Base-by-base conservation (phyloP, 2,888 invertebrate species). In the Platycheirus rosarum region DNA sequence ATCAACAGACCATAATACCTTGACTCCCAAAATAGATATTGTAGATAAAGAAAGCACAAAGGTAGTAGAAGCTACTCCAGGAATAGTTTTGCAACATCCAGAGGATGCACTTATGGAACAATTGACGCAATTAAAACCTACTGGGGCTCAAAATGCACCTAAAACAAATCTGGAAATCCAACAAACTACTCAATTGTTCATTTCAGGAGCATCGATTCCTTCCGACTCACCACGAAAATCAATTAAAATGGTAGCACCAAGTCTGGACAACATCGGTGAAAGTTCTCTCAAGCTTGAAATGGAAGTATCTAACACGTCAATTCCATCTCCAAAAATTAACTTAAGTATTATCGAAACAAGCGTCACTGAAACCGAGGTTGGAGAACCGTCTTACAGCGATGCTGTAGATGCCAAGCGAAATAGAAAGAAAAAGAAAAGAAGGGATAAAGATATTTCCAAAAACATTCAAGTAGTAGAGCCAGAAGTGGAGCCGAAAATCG, bases 361-460 rank as follows among this genome's bases (percentile, higher is more conserved):
- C n/a, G 71, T 82, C 7, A 66, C 75, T 5, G 85, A 80, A 76
- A 79, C 75, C 11, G 79, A 78, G 26, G 49, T 62, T 3, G 48
- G 37, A 29, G 60, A 71, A 35, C 49, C 3, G 60, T 85, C 0
- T 65, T 85, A 62, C 1, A 62, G 89, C 16, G 90, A 90, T 66
- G 91, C 91, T 85, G 90, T 90, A 78, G 92, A 92, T 85, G 90
- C 91, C 51, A 92, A 93, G 86, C 91, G 91, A 88, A 93, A 92
- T 89, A 93, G 93, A 91, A 93, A 92, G 91, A 93, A 92, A 91
- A 94, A 93, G 91, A 94, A 93, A 89, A 92, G 91, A 88, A 93
- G 93, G 89, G 90, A 90, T 49, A 89, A 89, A 42, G 89, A 87
- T 35, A 55, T 46, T 29, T 51, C 53, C 26, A 65, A 71, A 60